Percentiles rank a stretch among this genome's conserved stretches.
phyloP scores from a whole-genome alignment of 2,888 invertebrate genomes.

The Micropterix aruncella region DNA sequence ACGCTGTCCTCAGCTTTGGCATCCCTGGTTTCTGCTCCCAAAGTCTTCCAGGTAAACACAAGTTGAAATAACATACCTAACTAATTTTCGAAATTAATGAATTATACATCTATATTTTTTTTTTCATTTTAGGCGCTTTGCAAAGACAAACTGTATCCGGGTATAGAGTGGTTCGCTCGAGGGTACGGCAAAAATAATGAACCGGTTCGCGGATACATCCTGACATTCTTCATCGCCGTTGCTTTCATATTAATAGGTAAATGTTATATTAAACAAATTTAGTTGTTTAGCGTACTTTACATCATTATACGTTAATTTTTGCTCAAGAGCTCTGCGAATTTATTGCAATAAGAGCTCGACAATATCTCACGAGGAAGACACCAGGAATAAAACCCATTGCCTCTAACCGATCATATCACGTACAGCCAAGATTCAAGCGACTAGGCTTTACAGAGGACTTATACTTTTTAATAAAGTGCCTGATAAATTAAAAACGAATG shows the following conservation, averaged over 20 bases:
- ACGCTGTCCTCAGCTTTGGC: constrained; percentile 93
- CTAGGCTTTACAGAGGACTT: no score
- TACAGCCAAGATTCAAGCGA: no score
- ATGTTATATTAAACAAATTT: no score
- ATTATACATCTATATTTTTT: no score
- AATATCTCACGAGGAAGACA: no score
- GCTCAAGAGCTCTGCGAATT: constrained; percentile 1
- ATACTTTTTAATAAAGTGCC: no score
- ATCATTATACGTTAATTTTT: not conserved
- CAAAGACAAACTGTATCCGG: constrained; percentile 88
- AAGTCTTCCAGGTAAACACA: constrained; percentile 58
- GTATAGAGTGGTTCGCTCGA: constrained; percentile 79
- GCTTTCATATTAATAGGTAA: constrained; percentile 77
- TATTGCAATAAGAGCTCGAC: no score
- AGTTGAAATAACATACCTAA: not conserved
- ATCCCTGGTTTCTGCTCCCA: constrained; percentile 90
- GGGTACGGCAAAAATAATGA: constrained; percentile 72
- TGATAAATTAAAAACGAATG: no score
- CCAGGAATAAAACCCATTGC: no score
- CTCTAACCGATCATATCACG: no score
- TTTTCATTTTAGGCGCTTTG: constrained; percentile 55
- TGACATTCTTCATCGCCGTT: constrained; percentile 84
- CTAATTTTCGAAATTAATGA: no score
- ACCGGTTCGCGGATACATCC: constrained; percentile 77
- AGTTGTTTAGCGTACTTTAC: no score